Conservation (phyloP, 2,113 vertebrate species). For the Sander lucioperca region DNA sequence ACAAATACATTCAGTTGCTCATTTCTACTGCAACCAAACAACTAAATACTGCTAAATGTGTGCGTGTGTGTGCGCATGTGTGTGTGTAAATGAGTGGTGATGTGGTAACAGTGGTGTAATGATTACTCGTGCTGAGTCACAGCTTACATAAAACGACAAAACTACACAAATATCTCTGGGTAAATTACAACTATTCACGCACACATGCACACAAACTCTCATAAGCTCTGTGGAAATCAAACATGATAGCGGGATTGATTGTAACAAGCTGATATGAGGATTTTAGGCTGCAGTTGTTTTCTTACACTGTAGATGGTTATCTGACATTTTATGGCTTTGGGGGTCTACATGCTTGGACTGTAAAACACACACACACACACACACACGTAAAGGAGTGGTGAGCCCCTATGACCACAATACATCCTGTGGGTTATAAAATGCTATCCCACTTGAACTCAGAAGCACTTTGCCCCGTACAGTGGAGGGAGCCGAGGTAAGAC, state of each 20-base stretch:
- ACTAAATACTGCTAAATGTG: neutral
- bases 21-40: neutral
- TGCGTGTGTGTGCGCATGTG: neutral
- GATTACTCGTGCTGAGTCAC: conserved; percentile 22
- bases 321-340: conserved; percentile 50
- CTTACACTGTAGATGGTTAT: conserved; percentile 36
- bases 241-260: conserved; percentile 25
- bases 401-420: conserved; percentile 33
- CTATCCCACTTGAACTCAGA: conserved; percentile 36
- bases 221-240: conserved; percentile 3
- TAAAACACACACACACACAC: conserved; percentile 17
- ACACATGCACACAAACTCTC: neutral
- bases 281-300: conserved; percentile 38
- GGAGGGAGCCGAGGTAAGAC: conserved; percentile 67
- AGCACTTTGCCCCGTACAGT: conserved; percentile 26
- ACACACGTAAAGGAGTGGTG: conserved; percentile 27
- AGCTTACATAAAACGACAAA: conserved; percentile 15
- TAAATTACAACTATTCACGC: neutral
- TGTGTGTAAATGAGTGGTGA: neutral
- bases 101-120: conserved; percentile 18
- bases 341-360: conserved; percentile 11
- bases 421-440: conserved; percentile 40
- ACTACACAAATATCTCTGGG: neutral
- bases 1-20: neutral
- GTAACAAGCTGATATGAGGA: conserved; percentile 38